Evolutionary conservation across 2,113 vertebrate species (phyloP), one percentile per base, ranked within the genome.

Genomic region (Semnornis frantzii): DNA sequence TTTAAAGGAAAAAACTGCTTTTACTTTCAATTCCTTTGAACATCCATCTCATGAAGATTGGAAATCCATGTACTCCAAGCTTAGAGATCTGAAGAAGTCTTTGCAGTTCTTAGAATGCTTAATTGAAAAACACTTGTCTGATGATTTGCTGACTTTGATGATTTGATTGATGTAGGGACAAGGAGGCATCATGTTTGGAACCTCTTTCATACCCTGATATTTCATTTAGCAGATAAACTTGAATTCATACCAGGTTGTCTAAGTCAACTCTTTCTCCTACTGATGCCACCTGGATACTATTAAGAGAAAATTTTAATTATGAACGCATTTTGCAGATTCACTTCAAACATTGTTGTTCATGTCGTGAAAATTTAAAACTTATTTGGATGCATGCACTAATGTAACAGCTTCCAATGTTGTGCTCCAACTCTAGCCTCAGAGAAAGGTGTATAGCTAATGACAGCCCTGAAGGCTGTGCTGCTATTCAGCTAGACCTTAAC

Each of bases 1-100:
- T 96, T 77, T 66, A 82, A 87, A 91, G 57, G 85, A 80, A 87
- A 68, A 71, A 93, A 71, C n/a, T 93, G 27, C 31, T 69, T 87
- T 93, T 91, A 28, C 25, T 15, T 95, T 87, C 48, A 74, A 60
- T 68, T 93, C 64, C 31, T 91, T 82, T 71, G 89, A 64, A 52
- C 1, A 1, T 60, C 57, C 23, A 44, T 64, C 28, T 15, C 48
- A 63, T 2, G 7, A 74, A 92, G 80, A 86, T 9, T 92, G 80
- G 82, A 88, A 95, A 88, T 84, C 70, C 62, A 92, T 34, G 58
- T 80, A 83, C 73, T 83, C 17, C 28, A 64, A 16, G 28, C 15
- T 92, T 60, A 42, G 87, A 83, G 17, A 87, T 10, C 33, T 84
- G 46, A 78, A 72, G 16, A 85, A 87, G 19, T 50, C 13, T 82